Conservation (phyloP, 2,888 invertebrate species). For the Epirrhoe tristata region DNA sequence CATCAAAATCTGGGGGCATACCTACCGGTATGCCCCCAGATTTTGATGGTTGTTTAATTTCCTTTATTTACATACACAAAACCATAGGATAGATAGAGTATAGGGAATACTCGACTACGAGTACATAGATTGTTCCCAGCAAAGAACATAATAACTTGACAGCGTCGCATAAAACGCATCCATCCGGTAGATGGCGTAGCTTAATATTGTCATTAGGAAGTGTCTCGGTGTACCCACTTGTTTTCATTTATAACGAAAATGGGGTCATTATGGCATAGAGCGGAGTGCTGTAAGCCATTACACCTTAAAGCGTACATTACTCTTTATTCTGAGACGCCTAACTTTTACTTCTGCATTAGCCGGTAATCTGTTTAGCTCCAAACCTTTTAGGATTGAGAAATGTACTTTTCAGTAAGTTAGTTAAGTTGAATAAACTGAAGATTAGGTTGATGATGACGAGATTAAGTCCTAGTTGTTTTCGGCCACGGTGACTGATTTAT, state of each 20-base stretch:
- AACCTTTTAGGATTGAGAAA: conserved; percentile 29
- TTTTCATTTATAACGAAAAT: conserved; percentile 72
- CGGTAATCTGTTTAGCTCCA: conserved; percentile 43
- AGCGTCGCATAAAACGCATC: conserved; percentile 9
- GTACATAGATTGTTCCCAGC: neutral
- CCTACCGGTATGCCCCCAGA: too few relatives aligned
- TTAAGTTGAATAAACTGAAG: neutral
- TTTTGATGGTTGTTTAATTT: too few relatives aligned
- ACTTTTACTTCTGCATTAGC: conserved; percentile 54
- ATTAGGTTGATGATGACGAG: conserved; percentile 1
- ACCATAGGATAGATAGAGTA: too few relatives aligned
- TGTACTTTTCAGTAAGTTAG: conserved; percentile 2
- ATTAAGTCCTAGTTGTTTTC: too few relatives aligned
- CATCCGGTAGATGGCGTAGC: conserved; percentile 12
- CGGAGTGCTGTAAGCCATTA: conserved; percentile 71
- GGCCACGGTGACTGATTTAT: too few relatives aligned
- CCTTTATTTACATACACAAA: too few relatives aligned
- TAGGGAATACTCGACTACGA: too few relatives aligned
- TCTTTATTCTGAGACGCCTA: conserved; percentile 62
- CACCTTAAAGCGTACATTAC: conserved; percentile 65
- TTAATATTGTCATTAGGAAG: conserved; percentile 63
- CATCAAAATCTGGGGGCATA: too few relatives aligned
- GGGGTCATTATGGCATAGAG: conserved; percentile 74
- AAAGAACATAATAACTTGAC: neutral
- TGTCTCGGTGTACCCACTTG: conserved; percentile 69